Base-by-base conservation (phyloP, 2,113 vertebrate genomes). In the Formicarius rufipectus region DNA sequence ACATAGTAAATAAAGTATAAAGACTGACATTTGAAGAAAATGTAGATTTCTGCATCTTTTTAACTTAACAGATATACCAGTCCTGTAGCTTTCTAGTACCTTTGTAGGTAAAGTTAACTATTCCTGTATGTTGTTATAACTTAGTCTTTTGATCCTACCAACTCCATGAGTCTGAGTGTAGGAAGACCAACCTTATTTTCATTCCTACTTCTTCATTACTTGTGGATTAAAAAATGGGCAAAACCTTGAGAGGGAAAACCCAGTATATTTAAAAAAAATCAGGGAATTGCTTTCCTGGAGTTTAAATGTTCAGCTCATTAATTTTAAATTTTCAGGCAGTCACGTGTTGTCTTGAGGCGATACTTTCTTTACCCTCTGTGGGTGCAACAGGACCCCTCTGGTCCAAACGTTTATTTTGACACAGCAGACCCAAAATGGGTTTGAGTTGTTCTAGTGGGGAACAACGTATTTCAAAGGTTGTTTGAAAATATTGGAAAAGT, bases 1-100 rank as follows among this genome's bases (percentile, higher is more conserved):
- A 50, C 2, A 4, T 33, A 7, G 4, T 0, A 0, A 68, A 9
- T 20, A 52, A 74, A 3, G 1, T 52, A 14, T 60, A 53, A 76
- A 59, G 53, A 63, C 25, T 62, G 56, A 35, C 3, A 45, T 74
- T 69, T 80, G 55, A 84, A 64, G 33, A 72, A 67, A 91, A 69
- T 69, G 7, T 45, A 28, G 20, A n/a, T 86, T 24, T 89, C 35
- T 56, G 16, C 6, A 31, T 56, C 45, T 66, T 69, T 56, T 62
- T 66, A 69, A 15, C 22, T 30, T 39, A 59, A 28, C 8, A 64
- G 39, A 71, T 78, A 16, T 59, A 5, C 25, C 82, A 20, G 1
- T 73, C 15, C 27, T 66, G 14, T 66, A 56, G 39, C 47, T 71
- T 25, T 53, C 6, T 18, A 30, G 23, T 84, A 33, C 21, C 0